Percentiles rank a stretch among this genome's conserved stretches.
phyloP scores from a whole-genome alignment of 1,140 invertebrate genomes.

The Drosophila mayri region DNA sequence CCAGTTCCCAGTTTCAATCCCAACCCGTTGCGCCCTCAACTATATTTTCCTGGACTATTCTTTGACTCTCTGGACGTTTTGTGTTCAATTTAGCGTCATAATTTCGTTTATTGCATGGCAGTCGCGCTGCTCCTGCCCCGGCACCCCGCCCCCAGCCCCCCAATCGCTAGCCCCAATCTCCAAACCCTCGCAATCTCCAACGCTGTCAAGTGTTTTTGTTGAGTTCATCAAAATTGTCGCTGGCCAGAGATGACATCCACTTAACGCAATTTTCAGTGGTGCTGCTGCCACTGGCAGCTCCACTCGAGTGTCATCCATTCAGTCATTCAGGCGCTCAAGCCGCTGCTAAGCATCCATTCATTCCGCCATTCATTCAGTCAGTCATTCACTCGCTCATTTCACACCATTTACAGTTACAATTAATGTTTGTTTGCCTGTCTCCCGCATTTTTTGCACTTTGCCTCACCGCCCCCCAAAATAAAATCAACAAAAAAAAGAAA shows the following conservation, averaged over 20 bases:
- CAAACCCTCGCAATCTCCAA: conserved; percentile 25
- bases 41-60: conserved; percentile 60
- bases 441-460: conserved; percentile 56
- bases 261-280: conserved; percentile 71
- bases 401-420: conserved; percentile 81
- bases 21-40: conserved; percentile 26
- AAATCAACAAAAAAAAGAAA: conserved; percentile 4
- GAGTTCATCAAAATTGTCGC: conserved; percentile 83
- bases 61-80: conserved; percentile 72
- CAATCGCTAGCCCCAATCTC: neutral
- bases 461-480: neutral
- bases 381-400: conserved; percentile 61
- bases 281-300: conserved; percentile 53
- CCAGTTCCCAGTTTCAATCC: conserved; percentile 4
- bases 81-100: conserved; percentile 83
- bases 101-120: conserved; percentile 79
- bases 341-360: conserved; percentile 55
- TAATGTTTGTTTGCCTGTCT: conserved; percentile 75
- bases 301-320: conserved; percentile 71
- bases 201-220: conserved; percentile 81
- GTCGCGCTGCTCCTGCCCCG: conserved; percentile 21
- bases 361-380: conserved; percentile 45
- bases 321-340: conserved; percentile 57
- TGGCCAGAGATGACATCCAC: conserved; percentile 62
- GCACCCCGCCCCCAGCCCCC: neutral